Percentiles rank a stretch among this genome's conserved stretches.
These are phyloP conservation scores for Anguilla anguilla DNA, from an alignment of 2,797 vertebrate genomes.

Conservation along the genomic window DNA sequence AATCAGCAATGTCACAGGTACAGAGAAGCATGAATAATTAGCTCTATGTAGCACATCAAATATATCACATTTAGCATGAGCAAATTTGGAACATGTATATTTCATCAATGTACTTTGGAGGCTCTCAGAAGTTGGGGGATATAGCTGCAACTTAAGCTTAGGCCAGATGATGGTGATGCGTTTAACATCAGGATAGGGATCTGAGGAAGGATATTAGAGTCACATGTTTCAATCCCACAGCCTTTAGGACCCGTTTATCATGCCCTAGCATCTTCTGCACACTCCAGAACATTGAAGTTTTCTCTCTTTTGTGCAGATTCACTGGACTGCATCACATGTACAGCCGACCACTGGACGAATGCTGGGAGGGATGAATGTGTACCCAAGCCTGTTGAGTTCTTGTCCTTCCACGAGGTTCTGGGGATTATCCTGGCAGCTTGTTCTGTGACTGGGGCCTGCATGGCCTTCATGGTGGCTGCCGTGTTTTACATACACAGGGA, in stretches of 20 bases:
- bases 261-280: not conserved
- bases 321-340: constrained; percentile 58
- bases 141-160: no score
- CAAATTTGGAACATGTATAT: not conserved
- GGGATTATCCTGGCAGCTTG: no score
- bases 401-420: constrained; percentile 49
- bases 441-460: no score
- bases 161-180: no score
- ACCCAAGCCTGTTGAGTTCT: constrained; percentile 62
- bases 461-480: no score
- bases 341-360: constrained; percentile 62
- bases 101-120: not conserved
- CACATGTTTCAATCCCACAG: not conserved
- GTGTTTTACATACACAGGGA: constrained; percentile 40
- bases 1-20: no score
- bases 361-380: constrained; percentile 51
- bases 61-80: not conserved
- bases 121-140: no score
- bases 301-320: constrained; percentile 55
- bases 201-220: not conserved
- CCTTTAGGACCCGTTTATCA: not conserved
- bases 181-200: not conserved
- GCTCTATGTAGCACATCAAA: no score
- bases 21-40: no score
- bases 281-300: not conserved